Evolutionary conservation across 2,113 vertebrate genomes (phyloP), one percentile per base, ranked within the genome.

Genomic region (Heloderma charlesbogerti): DNA sequence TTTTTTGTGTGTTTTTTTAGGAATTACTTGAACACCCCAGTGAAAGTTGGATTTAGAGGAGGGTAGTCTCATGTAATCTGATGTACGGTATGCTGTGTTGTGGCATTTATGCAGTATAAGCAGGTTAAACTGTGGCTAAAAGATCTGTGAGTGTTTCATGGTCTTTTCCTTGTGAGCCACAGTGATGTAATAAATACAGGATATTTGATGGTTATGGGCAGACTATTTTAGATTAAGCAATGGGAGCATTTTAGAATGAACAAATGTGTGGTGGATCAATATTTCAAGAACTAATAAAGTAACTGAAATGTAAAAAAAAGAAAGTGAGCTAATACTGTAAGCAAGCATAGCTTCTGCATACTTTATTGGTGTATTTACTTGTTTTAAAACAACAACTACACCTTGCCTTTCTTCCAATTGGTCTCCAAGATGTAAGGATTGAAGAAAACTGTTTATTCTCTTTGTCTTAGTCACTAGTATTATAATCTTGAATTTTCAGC

Each of bases 11-110:
- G 92, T 40, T 88, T 80, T 4, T 16, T 89, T 60, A 81, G 81
- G 45, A 82, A 90, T 93, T 89, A 86, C 57, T 75, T 51, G 78
- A 87, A 72, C 91, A 93, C 71, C 78, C 0, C 69, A 67, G 89
- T 91, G 79, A 77, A 89, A 92, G 83, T 87, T 92, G 63, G 60
- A 45, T 91, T 90, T 93, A 86, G 69, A 71, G 92, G 88, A 90
- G 12, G 13, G 69, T 77, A 54, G 63, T 88, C 84, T 93, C 90
- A 93, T 71, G 45, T 93, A 92, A 91, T 91, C 90, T 18, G 18
- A 54, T 80, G 15, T 51, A 40, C 10, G 87, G 92, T 86, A 77
- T 80, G 3, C 31, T 27, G 2, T 87, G 1, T 84, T 90, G 66
- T 91, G 77, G 89, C 34, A 84, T 63, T 66, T 87, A 90, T 85